phyloP scores from a whole-genome alignment of 92 coral and sea anemone species.

The Actinostola sp. region DNA sequence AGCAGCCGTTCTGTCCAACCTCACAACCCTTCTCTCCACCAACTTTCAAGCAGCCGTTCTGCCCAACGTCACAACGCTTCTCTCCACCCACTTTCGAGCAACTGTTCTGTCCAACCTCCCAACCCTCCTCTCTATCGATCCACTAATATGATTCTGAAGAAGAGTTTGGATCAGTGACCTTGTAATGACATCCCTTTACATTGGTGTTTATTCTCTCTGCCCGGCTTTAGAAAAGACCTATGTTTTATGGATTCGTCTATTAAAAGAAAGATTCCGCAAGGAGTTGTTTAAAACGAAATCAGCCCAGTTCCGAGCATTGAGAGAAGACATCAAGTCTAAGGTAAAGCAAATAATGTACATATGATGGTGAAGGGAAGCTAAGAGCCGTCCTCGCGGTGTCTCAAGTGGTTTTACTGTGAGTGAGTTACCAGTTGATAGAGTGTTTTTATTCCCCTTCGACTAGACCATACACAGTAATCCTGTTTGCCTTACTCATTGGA shows the following conservation, averaged over 20 bases:
- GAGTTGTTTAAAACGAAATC: constrained; percentile 37
- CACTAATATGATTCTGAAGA: too few species aligned
- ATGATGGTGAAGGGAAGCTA: too few species aligned
- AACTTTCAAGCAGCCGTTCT: too few species aligned
- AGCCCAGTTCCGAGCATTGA: constrained; percentile 20
- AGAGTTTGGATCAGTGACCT: neutral
- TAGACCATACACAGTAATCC: too few species aligned
- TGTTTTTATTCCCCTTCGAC: neutral
- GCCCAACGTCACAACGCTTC: too few species aligned
- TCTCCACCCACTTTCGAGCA: too few species aligned
- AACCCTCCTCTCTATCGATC: too few species aligned
- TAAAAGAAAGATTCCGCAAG: constrained; percentile 24
- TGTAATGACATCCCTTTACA: neutral
- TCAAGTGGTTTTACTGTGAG: neutral
- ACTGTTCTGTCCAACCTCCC: too few species aligned
- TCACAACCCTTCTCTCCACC: too few species aligned
- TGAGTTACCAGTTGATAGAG: neutral
- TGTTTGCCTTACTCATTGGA: too few species aligned
- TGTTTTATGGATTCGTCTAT: constrained; percentile 40
- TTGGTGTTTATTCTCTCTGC: constrained; percentile 1
- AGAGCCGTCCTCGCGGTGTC: too few species aligned
- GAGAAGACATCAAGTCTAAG: constrained; percentile 35
- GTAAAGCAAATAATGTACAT: constrained; percentile 28
- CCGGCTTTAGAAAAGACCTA: constrained; percentile 53
- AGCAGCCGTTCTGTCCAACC: too few species aligned